Percentiles rank a stretch among this genome's conserved stretches.
phyloP scores from a whole-genome alignment of 1,140 invertebrate species.

The Ips nitidus region DNA sequence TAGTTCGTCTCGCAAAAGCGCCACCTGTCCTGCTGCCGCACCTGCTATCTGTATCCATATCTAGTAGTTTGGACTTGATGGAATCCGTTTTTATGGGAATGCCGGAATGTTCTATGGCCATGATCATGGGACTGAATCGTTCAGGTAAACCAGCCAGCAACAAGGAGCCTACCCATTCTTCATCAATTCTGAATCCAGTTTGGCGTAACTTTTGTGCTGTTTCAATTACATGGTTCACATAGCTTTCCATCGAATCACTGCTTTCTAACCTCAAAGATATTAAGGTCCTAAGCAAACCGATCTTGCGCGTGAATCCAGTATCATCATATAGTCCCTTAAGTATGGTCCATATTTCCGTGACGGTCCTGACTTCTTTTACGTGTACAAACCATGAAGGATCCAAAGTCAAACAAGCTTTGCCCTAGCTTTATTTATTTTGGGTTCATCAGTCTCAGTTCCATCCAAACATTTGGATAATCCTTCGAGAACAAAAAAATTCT shows the following conservation, averaged over 20 bases:
- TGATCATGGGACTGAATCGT: constrained; percentile 31
- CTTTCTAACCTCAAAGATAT: too few species aligned
- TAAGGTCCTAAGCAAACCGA: constrained; percentile 32
- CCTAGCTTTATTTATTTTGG: too few species aligned
- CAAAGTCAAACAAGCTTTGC: constrained; percentile 37
- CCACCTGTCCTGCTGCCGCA: not conserved
- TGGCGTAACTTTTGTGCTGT: too few species aligned
- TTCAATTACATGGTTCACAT: too few species aligned
- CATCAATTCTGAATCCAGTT: too few species aligned
- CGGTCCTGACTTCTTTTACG: constrained; percentile 27
- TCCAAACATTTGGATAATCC: constrained; percentile 36
- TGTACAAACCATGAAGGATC: constrained; percentile 35
- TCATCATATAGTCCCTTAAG: constrained; percentile 33
- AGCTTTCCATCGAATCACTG: too few species aligned
- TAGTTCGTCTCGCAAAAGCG: constrained; percentile 17
- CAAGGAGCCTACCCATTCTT: constrained; percentile 9
- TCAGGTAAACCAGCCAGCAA: constrained; percentile 45
- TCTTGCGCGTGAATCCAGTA: constrained; percentile 30
- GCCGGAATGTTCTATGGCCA: too few species aligned
- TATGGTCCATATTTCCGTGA: constrained; percentile 29
- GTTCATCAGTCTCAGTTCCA: constrained; percentile 37
- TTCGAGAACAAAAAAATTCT: too few species aligned
- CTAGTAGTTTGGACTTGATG: constrained; percentile 32
- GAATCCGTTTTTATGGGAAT: constrained; percentile 28
- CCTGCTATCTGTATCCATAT: constrained; percentile 17